Conservation (phyloP, 2,888 invertebrate species). For the Exocentrus adspersus region DNA sequence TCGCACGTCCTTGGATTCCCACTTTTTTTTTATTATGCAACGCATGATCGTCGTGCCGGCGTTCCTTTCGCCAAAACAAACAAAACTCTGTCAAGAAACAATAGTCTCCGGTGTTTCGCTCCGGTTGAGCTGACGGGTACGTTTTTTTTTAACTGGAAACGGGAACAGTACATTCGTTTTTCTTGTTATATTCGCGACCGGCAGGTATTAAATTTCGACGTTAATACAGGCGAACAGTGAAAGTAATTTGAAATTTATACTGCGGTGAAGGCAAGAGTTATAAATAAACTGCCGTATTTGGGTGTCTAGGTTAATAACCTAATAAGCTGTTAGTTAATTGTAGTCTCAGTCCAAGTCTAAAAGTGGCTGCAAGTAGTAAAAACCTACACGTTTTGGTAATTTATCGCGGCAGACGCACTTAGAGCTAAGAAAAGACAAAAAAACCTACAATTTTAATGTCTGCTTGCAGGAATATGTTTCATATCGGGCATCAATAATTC, state of each 20-base stretch:
- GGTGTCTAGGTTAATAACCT: not conserved
- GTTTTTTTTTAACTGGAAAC: slow-evolving; percentile 31
- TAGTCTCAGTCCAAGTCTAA: too few species aligned
- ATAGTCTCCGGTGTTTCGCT: slow-evolving; percentile 51
- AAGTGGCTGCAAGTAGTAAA: too few species aligned
- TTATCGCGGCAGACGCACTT: too few species aligned
- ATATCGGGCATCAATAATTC: not conserved
- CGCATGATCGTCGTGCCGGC: slow-evolving; percentile 51
- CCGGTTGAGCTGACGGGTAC: slow-evolving; percentile 45
- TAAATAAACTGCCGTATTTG: not conserved
- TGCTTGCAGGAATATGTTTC: not conserved
- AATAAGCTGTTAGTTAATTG: too few species aligned
- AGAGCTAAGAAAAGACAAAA: not conserved
- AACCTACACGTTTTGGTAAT: too few species aligned
- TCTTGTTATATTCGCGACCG: slow-evolving; percentile 30
- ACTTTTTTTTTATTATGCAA: slow-evolving; percentile 43
- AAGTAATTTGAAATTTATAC: not conserved
- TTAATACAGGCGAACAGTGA: slow-evolving; percentile 4
- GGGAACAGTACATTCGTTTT: slow-evolving; percentile 26
- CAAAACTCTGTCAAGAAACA: slow-evolving; percentile 48
- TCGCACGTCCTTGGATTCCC: not conserved
- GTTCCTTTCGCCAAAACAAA: slow-evolving; percentile 47
- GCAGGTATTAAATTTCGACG: slow-evolving; percentile 14
- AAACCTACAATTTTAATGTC: not conserved
- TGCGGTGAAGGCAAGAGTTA: not conserved